Percentiles rank a stretch among this genome's conserved stretches.
These are phyloP conservation scores for Cephus nigrinus DNA, from an alignment of 2,888 invertebrate species.

Conservation along the genomic window DNA sequence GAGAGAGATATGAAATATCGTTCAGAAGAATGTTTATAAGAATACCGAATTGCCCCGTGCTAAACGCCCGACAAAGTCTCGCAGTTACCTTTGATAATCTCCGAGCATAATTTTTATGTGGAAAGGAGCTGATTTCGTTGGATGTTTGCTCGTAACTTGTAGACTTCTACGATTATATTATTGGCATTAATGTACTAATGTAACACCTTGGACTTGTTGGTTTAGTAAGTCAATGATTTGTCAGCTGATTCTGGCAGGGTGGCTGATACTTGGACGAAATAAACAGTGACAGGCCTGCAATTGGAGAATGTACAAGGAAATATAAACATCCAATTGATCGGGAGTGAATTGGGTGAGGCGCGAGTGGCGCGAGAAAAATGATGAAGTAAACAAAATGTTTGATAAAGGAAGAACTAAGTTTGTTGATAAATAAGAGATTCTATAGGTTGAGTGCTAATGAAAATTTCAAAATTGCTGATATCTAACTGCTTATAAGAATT, in stretches of 20 bases:
- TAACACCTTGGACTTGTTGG: neutral
- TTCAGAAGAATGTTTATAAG: neutral
- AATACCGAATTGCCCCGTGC: neutral
- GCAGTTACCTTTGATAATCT: neutral
- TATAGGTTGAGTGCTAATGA: neutral
- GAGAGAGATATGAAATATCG: constrained; percentile 11
- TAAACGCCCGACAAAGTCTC: neutral
- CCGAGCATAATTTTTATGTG: neutral
- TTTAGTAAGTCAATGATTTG: neutral
- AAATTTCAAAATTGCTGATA: neutral
- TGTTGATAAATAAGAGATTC: neutral
- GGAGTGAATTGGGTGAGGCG: neutral
- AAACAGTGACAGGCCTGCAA: neutral
- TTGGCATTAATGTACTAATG: neutral
- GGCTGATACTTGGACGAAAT: neutral
- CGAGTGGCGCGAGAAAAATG: neutral
- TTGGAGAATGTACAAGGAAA: neutral
- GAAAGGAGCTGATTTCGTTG: neutral
- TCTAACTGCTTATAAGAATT: neutral
- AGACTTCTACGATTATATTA: neutral
- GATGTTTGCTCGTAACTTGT: neutral
- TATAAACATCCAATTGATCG: neutral
- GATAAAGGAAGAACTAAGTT: neutral
- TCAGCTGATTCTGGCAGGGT: neutral
- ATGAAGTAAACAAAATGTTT: neutral